Evolutionary conservation across 2,888 invertebrate genomes (phyloP).

Genomic region (Fragum fragum): DNA sequence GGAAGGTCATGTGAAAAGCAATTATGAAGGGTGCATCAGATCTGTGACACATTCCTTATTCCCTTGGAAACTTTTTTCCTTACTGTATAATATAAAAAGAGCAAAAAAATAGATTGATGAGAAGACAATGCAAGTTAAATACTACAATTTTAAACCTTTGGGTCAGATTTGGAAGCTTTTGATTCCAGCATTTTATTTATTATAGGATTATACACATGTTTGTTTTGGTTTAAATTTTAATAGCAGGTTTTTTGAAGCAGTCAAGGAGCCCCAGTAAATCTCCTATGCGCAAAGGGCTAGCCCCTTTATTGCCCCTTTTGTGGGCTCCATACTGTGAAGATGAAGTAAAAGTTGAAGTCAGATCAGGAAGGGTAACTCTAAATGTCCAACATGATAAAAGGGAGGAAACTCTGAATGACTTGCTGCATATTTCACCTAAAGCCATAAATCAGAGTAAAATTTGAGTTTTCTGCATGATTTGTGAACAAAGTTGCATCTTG

Average conservation of each 20-base stretch:
- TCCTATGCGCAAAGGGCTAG: constrained; percentile 25
- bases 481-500: neutral
- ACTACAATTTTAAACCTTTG: no score
- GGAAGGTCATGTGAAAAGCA: no score
- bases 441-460: constrained; percentile 41
- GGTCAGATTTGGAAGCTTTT: no score
- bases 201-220: no score
- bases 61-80: no score
- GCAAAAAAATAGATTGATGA: no score
- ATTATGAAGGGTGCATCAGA: no score
- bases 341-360: neutral
- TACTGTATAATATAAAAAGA: no score
- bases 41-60: no score
- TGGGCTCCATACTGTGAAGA: neutral
- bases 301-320: constrained; percentile 15
- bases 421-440: constrained; percentile 26
- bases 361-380: constrained; percentile 14
- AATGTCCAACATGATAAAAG: neutral
- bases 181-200: no score
- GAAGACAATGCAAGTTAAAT: no score
- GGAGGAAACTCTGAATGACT: constrained; percentile 11
- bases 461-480: constrained; percentile 10
- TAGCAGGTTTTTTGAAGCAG: neutral
- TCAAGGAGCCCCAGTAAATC: constrained; percentile 20
- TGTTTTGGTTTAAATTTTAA: constrained; percentile 31